Evolutionary conservation across 2,888 invertebrate genomes (phyloP).

Genomic region (Caenorhabditis sinica): DNA sequence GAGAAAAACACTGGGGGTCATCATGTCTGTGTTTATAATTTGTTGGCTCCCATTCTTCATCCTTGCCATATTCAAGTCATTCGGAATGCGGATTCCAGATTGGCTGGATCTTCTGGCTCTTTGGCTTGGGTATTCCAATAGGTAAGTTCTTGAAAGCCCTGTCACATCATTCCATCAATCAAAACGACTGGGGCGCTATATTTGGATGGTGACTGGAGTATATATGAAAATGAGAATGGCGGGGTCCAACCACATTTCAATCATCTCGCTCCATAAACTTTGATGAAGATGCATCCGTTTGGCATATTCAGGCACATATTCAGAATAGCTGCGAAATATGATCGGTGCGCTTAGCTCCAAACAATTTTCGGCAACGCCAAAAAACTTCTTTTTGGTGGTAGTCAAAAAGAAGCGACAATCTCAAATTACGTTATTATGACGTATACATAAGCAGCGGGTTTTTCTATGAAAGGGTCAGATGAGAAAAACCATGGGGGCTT

Average conservation of each 20-base stretch:
- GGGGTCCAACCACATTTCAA: slow-evolving; percentile 36
- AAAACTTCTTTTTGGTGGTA: slow-evolving; percentile 36
- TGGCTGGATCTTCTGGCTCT: slow-evolving; percentile 80
- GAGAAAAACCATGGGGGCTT: neutral
- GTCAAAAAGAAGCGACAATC: slow-evolving; percentile 15
- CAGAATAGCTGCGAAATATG: slow-evolving; percentile 40
- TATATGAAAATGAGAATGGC: slow-evolving; percentile 12
- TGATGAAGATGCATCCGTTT: slow-evolving; percentile 56
- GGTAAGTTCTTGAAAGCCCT: slow-evolving; percentile 74
- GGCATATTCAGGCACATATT: slow-evolving; percentile 54
- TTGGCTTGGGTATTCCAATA: slow-evolving; percentile 97
- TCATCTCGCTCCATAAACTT: slow-evolving; percentile 55
- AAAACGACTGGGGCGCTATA: neutral
- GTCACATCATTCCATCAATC: slow-evolving; percentile 44
- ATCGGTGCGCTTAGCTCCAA: slow-evolving; percentile 25
- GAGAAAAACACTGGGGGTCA: slow-evolving; percentile 97
- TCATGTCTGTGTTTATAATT: slow-evolving; percentile 92
- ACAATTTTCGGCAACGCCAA: slow-evolving; percentile 1
- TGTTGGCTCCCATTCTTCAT: slow-evolving; percentile 99
- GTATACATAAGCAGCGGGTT: neutral
- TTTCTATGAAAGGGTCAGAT: neutral
- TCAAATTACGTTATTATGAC: slow-evolving; percentile 56
- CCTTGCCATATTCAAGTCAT: slow-evolving; percentile 89
- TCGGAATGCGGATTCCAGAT: slow-evolving; percentile 69
- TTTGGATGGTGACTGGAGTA: neutral